Conservation (phyloP, 2,797 vertebrate genomes). For the Schizopygopsis malacanthus region DNA sequence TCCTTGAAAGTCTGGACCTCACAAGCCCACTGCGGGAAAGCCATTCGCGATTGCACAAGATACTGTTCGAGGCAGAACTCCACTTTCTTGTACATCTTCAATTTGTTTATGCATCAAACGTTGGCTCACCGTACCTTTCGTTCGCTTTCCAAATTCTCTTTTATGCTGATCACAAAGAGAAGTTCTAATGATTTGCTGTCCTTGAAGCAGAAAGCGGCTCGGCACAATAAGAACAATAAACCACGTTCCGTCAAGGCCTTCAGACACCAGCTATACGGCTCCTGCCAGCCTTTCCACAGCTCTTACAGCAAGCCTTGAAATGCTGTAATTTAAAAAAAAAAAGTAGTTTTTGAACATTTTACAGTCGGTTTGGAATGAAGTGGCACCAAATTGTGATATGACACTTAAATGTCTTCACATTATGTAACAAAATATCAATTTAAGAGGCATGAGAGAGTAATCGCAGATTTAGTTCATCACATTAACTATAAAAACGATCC, state of each 20-base stretch:
- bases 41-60: slow-evolving; percentile 25
- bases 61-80: slow-evolving; percentile 23
- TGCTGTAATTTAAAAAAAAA: not conserved
- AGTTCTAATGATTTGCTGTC: slow-evolving; percentile 44
- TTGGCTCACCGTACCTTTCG: slow-evolving; percentile 23
- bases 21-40: slow-evolving; percentile 21
- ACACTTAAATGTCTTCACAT: slow-evolving; percentile 2
- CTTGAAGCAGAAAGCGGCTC: slow-evolving; percentile 9
- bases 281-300: slow-evolving; percentile 8
- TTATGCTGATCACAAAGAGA: slow-evolving; percentile 49
- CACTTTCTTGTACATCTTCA: not conserved
- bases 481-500: not conserved
- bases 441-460: not conserved
- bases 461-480: not conserved
- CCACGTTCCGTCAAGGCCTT: slow-evolving; percentile 29
- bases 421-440: not conserved
- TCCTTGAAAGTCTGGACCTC: slow-evolving; percentile 33
- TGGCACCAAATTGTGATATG: not conserved
- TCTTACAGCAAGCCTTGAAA: slow-evolving; percentile 12
- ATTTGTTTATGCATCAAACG: slow-evolving; percentile 41
- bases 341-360: not conserved
- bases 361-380: not conserved
- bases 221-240: slow-evolving; percentile 33
- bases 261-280: slow-evolving; percentile 1
- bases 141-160: slow-evolving; percentile 31